Evolutionary conservation across 1,140 invertebrate genomes (phyloP), one percentile per base, ranked within the genome.

Genomic region (Drosophila nannoptera): DNA sequence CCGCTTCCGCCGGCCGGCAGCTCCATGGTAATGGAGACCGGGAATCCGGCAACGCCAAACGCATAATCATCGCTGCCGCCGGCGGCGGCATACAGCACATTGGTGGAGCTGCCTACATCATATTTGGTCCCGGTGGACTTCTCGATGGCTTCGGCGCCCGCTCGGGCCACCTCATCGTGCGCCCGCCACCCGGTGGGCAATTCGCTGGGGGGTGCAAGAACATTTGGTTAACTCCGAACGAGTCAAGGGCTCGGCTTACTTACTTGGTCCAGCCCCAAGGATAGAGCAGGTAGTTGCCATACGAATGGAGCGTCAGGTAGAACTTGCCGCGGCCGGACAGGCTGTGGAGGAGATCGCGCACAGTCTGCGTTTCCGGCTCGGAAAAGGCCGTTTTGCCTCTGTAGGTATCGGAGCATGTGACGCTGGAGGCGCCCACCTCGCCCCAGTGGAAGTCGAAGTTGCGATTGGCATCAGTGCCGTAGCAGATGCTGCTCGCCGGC

Each of bases 241-340:
- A 46, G 43, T 90, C 7, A 78, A 90, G 62, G 7, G 36, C 8
- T 4, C 0, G 31, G 9, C 52, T 46, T 16, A 83, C 87, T 87
- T 55, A 89, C 88, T 73, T 78, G 29, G 93, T 94, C 73, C 92
- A 94, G 36, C 94, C 94, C 92, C 93, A 95, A 16, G 94, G 94
- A 71, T 94, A 94, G 9, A 95, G 78, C 69, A 94, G 88, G 77
- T 93, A 93, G 77, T 93, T 92, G 59, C 93, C 93, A 69, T 92
- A 93, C 35, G 93, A 92, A 72, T 96, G 95, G 11, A 96, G 83
- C 0, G 94, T 93, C 46, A 96, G 88, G 67, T 95, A 96, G 38
- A 94, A 89, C 42, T 92, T 91, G 11, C 93, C 90, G 2, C 91
- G 89, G 2, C 90, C 82, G 2, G 90, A 90, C 36, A 93, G 87